These are phyloP conservation scores for Mantis religiosa DNA, from an alignment of 2,888 invertebrate species.

Conservation along the genomic window DNA sequence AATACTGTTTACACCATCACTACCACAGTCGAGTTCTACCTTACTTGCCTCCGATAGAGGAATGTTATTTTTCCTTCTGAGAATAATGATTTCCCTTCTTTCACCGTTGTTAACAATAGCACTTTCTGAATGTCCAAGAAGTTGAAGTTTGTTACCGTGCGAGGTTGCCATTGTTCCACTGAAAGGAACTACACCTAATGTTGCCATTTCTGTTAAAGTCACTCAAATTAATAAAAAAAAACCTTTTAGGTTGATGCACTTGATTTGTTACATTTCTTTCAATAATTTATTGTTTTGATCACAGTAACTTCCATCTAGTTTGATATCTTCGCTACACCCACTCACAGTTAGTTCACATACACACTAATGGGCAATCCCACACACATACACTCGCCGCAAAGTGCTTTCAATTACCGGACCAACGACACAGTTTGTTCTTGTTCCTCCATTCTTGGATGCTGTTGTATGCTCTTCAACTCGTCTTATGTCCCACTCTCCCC, in stretches of 20 bases:
- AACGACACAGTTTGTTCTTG: background rate
- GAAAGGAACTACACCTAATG: slow-evolving; percentile 51
- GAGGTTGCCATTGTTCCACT: slow-evolving; percentile 37
- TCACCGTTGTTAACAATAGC: slow-evolving; percentile 27
- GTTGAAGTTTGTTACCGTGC: slow-evolving; percentile 54
- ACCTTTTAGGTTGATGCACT: too few relatives aligned
- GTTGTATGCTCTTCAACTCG: background rate
- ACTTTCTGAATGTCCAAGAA: slow-evolving; percentile 52
- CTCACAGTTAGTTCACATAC: background rate
- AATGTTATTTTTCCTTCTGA: slow-evolving; percentile 43
- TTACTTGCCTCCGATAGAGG: background rate
- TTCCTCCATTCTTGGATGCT: background rate
- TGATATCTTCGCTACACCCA: background rate
- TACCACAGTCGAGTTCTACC: background rate
- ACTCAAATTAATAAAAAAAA: background rate
- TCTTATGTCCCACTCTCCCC: background rate
- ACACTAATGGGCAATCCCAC: background rate
- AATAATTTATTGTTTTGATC: background rate
- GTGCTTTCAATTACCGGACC: background rate
- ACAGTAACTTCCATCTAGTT: background rate
- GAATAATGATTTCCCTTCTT: slow-evolving; percentile 52
- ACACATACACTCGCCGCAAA: background rate
- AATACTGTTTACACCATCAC: background rate
- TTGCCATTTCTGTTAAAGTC: slow-evolving; percentile 44
- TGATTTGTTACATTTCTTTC: background rate